A percentile compares a stretch with the other conserved stretches of the same genome.
Evolutionary conservation across 2,113 vertebrate genomes (phyloP).

Genomic region (Sterna hirundo): DNA sequence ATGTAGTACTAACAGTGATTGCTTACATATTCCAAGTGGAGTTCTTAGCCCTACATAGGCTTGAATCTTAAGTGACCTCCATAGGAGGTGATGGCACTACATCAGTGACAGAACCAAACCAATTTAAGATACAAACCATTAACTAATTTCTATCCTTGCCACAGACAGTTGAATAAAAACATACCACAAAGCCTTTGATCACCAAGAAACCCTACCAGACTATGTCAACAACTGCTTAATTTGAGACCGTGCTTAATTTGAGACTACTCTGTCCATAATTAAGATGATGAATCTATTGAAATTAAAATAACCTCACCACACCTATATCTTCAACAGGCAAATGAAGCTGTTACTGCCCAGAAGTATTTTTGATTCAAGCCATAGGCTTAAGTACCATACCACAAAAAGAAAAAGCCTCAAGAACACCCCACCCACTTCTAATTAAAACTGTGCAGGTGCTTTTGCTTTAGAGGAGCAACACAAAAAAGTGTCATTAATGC

Average conservation of each 20-base stretch:
- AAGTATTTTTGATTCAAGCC: background rate
- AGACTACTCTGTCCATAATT: background rate
- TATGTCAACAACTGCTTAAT: conserved; percentile 20
- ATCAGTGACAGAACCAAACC: background rate
- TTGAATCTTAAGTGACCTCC: background rate
- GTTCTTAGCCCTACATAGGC: background rate
- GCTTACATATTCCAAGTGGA: background rate
- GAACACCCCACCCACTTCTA: conserved; percentile 8
- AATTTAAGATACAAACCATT: background rate
- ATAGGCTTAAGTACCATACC: background rate
- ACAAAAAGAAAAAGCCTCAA: background rate
- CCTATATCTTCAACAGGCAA: background rate
- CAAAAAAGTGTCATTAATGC: background rate
- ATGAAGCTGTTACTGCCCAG: background rate
- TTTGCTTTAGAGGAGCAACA: conserved; percentile 1
- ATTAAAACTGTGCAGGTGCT: background rate
- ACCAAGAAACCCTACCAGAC: background rate
- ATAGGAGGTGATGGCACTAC: background rate
- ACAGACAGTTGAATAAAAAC: background rate
- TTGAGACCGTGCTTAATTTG: background rate
- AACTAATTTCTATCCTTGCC: conserved; percentile 5
- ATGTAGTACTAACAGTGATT: background rate
- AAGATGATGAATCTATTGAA: background rate
- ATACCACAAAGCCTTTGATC: background rate
- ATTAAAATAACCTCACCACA: conserved; percentile 33